Percentiles rank a stretch among this genome's conserved stretches.
These are phyloP conservation scores for Tenrec ecaudatus DNA, from an alignment of 2,113 vertebrate species.

Conservation along the genomic window DNA sequence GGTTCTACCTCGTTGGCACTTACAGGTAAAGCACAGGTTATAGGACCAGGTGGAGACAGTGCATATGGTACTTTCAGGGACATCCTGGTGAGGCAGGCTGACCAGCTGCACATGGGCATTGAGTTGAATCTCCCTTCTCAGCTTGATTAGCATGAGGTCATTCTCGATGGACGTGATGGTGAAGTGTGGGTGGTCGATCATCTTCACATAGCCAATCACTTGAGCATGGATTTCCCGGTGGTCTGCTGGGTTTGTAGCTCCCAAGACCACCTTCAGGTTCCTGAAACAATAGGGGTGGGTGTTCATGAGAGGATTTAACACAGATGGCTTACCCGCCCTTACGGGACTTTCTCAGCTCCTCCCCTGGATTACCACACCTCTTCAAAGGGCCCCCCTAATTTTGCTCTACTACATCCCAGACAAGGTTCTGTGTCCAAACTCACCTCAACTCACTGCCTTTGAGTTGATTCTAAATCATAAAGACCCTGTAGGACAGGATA, in stretches of 20 bases:
- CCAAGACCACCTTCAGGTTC: constrained; percentile 52
- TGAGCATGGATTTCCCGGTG: neutral
- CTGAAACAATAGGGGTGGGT: constrained; percentile 26
- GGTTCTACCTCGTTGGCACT: neutral
- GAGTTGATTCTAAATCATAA: too few relatives aligned
- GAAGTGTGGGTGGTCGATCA: constrained; percentile 67
- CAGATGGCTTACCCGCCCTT: too few relatives aligned
- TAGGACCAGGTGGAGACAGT: constrained; percentile 75
- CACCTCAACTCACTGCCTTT: too few relatives aligned
- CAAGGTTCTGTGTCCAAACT: neutral
- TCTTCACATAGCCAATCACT: constrained; percentile 45
- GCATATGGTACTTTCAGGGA: neutral
- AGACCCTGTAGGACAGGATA: too few relatives aligned
- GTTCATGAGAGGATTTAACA: neutral
- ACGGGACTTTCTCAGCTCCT: neutral
- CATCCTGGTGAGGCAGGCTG: neutral
- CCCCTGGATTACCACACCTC: neutral
- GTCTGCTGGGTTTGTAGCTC: constrained; percentile 60
- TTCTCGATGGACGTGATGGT: constrained; percentile 25
- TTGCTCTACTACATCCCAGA: neutral
- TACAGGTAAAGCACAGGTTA: constrained; percentile 23
- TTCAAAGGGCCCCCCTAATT: too few relatives aligned
- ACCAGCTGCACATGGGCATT: neutral
- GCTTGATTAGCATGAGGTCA: constrained; percentile 77
- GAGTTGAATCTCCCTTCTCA: neutral